Conservation (phyloP, 2,888 invertebrate genomes). For the Sphaeridia pumilis region DNA sequence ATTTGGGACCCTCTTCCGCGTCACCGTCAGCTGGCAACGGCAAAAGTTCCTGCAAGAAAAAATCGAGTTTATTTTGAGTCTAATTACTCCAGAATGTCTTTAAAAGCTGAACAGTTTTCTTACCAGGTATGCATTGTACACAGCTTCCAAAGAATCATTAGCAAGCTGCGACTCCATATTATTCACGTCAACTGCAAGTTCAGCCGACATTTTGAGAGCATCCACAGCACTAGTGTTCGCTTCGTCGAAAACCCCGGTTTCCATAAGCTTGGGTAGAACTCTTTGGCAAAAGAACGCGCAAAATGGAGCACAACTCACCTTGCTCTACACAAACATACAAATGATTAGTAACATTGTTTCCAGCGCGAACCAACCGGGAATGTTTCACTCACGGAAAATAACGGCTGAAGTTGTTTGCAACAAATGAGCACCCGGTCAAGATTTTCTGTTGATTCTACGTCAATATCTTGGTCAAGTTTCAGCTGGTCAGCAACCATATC, state of each 20-base stretch:
- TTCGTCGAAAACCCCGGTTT: constrained; percentile 50
- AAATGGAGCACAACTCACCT: constrained; percentile 74
- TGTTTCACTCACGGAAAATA: constrained; percentile 72
- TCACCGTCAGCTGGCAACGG: constrained; percentile 60
- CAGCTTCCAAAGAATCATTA: constrained; percentile 58
- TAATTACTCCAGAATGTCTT: background rate
- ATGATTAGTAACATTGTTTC: constrained; percentile 9
- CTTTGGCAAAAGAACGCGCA: constrained; percentile 72
- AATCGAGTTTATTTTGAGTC: background rate
- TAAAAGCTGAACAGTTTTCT: too few species aligned
- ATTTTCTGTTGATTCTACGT: constrained; percentile 42
- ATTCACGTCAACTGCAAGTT: constrained; percentile 56
- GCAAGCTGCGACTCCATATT: constrained; percentile 51
- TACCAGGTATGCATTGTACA: constrained; percentile 69
- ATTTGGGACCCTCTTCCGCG: constrained; percentile 46
- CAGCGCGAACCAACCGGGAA: background rate
- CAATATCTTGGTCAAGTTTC: constrained; percentile 53
- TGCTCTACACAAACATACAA: constrained; percentile 49
- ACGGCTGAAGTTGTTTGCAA: constrained; percentile 68
- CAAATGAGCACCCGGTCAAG: constrained; percentile 70
- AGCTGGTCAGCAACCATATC: constrained; percentile 76
- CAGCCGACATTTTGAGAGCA: constrained; percentile 73
- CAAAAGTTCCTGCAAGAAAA: constrained; percentile 59
- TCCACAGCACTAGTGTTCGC: constrained; percentile 60
- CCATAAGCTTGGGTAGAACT: constrained; percentile 62